Evolutionary conservation across 2,888 invertebrate species (phyloP).

Genomic region (Caradrina kadenii): DNA sequence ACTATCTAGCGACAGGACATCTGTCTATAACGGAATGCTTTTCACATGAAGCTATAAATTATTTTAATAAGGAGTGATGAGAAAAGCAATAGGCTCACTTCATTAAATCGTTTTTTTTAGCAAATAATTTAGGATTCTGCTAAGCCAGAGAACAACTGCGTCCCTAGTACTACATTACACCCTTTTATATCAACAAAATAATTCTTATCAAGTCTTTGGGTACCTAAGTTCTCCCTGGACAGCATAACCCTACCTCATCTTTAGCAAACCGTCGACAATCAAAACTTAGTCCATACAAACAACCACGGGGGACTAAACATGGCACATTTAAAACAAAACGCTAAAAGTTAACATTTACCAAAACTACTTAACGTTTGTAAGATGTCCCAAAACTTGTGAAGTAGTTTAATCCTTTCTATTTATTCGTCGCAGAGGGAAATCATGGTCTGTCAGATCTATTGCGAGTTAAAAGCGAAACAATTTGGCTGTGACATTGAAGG

Average conservation of each 20-base stretch:
- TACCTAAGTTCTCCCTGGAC: not conserved
- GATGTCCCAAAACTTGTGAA: constrained; percentile 70
- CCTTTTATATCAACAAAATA: not conserved
- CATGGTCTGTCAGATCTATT: constrained; percentile 63
- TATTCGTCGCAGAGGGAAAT: constrained; percentile 75
- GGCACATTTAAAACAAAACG: constrained; percentile 63
- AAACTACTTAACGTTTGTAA: constrained; percentile 70
- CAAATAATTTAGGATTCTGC: too few species aligned
- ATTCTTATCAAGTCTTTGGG: not conserved
- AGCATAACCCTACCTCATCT: constrained; percentile 18
- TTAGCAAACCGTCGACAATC: constrained; percentile 42
- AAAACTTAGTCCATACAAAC: constrained; percentile 53
- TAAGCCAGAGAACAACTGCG: too few species aligned
- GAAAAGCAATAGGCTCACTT: not conserved
- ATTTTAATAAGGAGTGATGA: not conserved
- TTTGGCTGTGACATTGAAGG: constrained; percentile 57
- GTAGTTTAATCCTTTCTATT: constrained; percentile 78
- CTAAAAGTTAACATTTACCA: constrained; percentile 61
- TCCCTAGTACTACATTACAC: not conserved
- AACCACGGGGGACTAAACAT: constrained; percentile 53
- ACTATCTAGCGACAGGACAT: constrained; percentile 18
- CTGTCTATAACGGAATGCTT: constrained; percentile 8
- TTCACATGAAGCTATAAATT: not conserved
- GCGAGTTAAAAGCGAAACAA: constrained; percentile 61
- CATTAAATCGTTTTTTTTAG: too few species aligned